Base-by-base conservation (phyloP, 2,113 vertebrate genomes). In the Pheucticus melanocephalus region DNA sequence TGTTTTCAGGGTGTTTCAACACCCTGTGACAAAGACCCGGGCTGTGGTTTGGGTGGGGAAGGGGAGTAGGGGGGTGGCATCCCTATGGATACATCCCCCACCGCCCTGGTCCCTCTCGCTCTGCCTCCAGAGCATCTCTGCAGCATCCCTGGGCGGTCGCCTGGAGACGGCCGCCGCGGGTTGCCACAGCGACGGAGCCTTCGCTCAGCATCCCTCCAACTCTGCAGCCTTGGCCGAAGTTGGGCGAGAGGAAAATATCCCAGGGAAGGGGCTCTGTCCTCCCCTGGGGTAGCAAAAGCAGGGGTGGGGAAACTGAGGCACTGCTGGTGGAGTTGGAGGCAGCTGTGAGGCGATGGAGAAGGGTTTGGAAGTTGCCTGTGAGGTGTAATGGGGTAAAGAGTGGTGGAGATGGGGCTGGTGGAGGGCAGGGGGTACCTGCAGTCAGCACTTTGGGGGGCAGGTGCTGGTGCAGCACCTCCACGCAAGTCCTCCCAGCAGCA, bases 181-280 rank as follows among this genome's bases (percentile, higher is more conserved):
- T 96, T 97, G 96, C 94, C 92, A 94, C 95, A 94, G 96, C 79
- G 95, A 96, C 94, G 3, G 75, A 94, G 71, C 85, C 84, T 96
- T 86, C 10, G 1, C 81, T 94, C 89, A 90, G 93, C 96, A 77
- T 96, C 93, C 78, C 85, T 92, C 86, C 79, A 61, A 85, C 94
- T 94, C 94, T 0, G 3, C 82, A 5, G 80, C 78, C 78, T 82
- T 89, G 94, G 89, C 78, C 85, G 2, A 93, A 95, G 94, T 95
- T 94, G 71, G 85, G 87, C 0, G 22, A 81, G 35, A 54, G 84
- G 39, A 91, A 85, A 61, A 70, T 11, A 82, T 15, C 82, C 77
- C 9, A 0, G 35, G 48, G 64, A 75, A 60, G 18, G 20, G 24
- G 24, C 3, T 42, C 33, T 5, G 7, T 4, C 31, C 10, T 11